These are phyloP conservation scores for Paramormyrops hopkinsi DNA, from an alignment of 2,797 vertebrate species.

Conservation along the genomic window DNA sequence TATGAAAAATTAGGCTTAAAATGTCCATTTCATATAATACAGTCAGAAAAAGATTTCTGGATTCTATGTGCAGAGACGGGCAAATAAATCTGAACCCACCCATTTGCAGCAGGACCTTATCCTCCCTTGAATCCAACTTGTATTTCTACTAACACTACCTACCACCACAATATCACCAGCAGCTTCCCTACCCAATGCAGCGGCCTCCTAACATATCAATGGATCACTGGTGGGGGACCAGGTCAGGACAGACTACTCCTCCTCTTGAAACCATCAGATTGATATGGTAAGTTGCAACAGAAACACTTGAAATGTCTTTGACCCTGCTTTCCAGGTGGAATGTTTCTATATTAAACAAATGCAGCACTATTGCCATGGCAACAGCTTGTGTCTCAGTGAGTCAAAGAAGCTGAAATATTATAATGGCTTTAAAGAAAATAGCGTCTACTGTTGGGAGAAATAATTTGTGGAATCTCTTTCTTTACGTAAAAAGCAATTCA, in stretches of 20 bases:
- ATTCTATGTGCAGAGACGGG: not conserved
- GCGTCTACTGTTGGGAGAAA: conserved; percentile 15
- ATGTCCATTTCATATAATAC: not conserved
- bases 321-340: conserved; percentile 31
- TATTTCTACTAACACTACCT: not conserved
- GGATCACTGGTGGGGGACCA: not conserved
- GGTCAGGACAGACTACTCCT: not conserved
- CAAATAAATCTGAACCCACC: not conserved
- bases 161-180: conserved; percentile 1
- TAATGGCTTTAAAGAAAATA: conserved; percentile 18
- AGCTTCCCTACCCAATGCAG: not conserved
- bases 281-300: conserved; percentile 28
- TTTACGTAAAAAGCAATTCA: conserved; percentile 27
- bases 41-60: not conserved
- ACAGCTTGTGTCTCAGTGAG: conserved; percentile 42
- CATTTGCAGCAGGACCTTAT: not conserved
- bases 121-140: not conserved
- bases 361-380: conserved; percentile 53
- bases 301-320: conserved; percentile 27
- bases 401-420: conserved; percentile 43
- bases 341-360: conserved; percentile 41
- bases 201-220: not conserved
- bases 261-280: conserved; percentile 9
- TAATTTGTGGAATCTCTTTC: conserved; percentile 6
- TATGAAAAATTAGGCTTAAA: not conserved